These are phyloP conservation scores for Saxicola maurus DNA, from an alignment of 2,797 vertebrate species.

Conservation along the genomic window DNA sequence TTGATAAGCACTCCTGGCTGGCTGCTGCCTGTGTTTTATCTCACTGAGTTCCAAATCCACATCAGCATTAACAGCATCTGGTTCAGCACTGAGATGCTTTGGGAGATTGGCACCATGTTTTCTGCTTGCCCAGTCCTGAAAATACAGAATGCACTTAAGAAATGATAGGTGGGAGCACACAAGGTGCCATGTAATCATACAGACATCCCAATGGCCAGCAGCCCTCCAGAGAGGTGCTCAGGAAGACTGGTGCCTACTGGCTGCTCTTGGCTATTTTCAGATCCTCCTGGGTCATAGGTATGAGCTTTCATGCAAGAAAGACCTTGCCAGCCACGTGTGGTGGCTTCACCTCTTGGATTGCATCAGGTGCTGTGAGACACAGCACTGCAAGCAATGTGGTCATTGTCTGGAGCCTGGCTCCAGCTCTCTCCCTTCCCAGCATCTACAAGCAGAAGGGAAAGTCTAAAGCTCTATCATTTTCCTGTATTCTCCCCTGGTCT, in stretches of 20 bases:
- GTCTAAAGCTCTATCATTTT: constrained; percentile 32
- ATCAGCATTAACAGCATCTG: not conserved
- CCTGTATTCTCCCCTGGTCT: not conserved
- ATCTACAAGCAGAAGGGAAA: not conserved
- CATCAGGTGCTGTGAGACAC: not conserved
- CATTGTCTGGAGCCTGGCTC: not conserved
- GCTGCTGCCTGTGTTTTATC: not conserved
- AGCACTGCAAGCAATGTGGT: not conserved
- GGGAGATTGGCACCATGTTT: not conserved
- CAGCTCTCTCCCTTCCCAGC: not conserved
- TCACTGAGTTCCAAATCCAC: not conserved
- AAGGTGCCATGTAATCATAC: not conserved
- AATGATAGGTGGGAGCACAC: not conserved
- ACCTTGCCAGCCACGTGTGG: not conserved
- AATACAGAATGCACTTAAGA: not conserved
- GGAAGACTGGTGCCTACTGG: not conserved
- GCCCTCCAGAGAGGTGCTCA: not conserved
- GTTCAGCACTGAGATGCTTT: not conserved
- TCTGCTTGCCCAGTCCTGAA: not conserved
- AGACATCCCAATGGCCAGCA: not conserved
- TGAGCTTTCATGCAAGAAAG: not conserved
- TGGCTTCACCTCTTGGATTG: not conserved
- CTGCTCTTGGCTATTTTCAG: not conserved
- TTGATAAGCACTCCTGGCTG: constrained; percentile 1
- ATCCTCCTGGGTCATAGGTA: not conserved